phyloP scores from a whole-genome alignment of 2,888 invertebrate genomes.

The Philereme vetulata region DNA sequence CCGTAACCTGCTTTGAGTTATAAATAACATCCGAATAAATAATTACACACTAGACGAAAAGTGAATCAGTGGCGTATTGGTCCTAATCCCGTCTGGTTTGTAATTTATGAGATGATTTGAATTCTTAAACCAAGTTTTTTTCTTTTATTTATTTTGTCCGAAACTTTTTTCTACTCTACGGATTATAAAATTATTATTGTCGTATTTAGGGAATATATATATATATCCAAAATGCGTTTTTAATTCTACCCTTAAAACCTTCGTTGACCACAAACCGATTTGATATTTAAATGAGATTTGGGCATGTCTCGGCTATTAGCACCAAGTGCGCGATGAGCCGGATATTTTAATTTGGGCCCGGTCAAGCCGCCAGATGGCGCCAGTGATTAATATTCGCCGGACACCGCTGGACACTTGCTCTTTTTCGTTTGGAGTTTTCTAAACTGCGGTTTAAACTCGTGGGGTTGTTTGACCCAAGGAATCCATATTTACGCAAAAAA shows the following conservation, averaged over 20 bases:
- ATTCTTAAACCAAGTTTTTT: no score
- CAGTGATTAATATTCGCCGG: conserved; percentile 78
- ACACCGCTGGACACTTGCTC: conserved; percentile 57
- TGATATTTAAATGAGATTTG: conserved; percentile 32
- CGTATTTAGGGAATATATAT: no score
- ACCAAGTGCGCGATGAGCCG: conserved; percentile 64
- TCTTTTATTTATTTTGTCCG: no score
- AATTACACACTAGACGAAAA: no score
- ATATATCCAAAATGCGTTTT: not conserved
- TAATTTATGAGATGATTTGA: no score
- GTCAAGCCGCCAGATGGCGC: conserved; percentile 66
- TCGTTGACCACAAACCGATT: conserved; percentile 26
- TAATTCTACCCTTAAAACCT: conserved; percentile 14
- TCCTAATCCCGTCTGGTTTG: no score
- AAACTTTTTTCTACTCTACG: no score
- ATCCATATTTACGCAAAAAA: no score
- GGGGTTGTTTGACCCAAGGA: not conserved
- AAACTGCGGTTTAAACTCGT: conserved; percentile 13
- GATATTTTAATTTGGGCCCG: conserved; percentile 76
- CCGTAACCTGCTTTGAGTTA: no score
- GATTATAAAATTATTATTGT: no score
- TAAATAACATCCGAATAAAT: no score
- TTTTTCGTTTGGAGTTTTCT: conserved; percentile 49
- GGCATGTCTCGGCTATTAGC: conserved; percentile 53
- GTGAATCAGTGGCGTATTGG: no score